A percentile compares a stretch with the other conserved stretches of the same genome.
These are phyloP conservation scores for Sciurus niger DNA, from an alignment of 2,113 vertebrate species.

Conservation along the genomic window DNA sequence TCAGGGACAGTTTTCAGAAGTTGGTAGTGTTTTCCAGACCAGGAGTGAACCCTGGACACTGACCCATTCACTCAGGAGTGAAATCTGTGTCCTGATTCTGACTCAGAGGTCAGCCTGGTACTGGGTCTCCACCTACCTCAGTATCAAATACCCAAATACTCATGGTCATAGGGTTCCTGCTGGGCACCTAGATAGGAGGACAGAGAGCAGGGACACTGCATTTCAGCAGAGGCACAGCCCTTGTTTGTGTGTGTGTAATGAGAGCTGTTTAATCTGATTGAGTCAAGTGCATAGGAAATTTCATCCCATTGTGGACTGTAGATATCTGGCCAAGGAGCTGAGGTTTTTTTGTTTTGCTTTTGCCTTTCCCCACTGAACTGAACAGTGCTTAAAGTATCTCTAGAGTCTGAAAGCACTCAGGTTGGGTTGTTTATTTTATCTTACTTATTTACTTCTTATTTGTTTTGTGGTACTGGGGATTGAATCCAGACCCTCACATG, in stretches of 20 bases:
- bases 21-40: neutral
- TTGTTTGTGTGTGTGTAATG: slow-evolving; percentile 31
- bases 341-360: neutral
- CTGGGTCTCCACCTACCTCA: neutral
- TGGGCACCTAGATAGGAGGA: neutral
- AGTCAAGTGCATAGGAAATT: neutral
- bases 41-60: neutral
- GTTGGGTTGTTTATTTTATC: neutral
- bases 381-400: neutral
- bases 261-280: slow-evolving; percentile 67
- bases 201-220: neutral
- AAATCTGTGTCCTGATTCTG: neutral
- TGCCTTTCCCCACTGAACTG: neutral
- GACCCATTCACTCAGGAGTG: neutral
- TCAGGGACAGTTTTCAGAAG: neutral
- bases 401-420: neutral
- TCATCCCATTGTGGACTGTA: neutral
- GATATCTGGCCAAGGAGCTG: neutral
- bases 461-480: neutral
- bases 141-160: neutral
- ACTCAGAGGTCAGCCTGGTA: neutral
- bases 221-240: slow-evolving; percentile 57
- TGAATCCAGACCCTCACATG: neutral
- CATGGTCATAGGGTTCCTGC: neutral
- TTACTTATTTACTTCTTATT: too few species aligned